These are phyloP conservation scores for Eledone cirrhosa DNA, from an alignment of 2,888 invertebrate genomes.

Conservation along the genomic window DNA sequence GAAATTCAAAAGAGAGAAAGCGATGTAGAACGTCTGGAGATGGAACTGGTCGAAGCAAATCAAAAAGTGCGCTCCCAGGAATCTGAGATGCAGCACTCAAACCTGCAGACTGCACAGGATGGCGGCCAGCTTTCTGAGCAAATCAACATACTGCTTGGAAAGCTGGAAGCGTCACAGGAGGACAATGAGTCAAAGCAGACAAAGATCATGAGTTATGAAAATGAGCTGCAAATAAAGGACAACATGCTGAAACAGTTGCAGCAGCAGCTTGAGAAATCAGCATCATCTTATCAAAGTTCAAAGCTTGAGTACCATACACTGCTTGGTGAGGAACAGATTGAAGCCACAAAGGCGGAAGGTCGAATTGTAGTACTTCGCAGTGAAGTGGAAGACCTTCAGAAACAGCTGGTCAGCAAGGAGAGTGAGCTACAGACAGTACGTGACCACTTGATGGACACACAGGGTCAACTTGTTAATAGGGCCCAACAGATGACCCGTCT, in stretches of 20 bases:
- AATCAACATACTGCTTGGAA: background rate
- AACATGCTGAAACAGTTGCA: background rate
- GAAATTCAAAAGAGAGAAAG: conserved; percentile 40
- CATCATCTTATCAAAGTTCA: background rate
- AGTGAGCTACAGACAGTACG: conserved; percentile 38
- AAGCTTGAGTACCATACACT: conserved; percentile 32
- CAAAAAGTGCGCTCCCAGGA: conserved; percentile 3
- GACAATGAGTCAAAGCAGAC: background rate
- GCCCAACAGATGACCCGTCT: conserved; percentile 29
- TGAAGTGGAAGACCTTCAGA: conserved; percentile 31
- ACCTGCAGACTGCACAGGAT: conserved; percentile 12
- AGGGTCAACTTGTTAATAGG: conserved; percentile 5
- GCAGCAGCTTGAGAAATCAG: background rate
- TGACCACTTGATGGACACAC: conserved; percentile 33
- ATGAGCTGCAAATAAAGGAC: conserved; percentile 1
- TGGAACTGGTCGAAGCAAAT: conserved; percentile 33
- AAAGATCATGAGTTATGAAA: background rate
- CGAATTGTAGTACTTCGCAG: conserved; percentile 14
- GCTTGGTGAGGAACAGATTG: conserved; percentile 33
- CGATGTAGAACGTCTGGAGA: conserved; percentile 37
- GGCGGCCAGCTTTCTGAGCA: conserved; percentile 18
- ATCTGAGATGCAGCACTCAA: background rate
- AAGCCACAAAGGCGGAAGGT: conserved; percentile 27
- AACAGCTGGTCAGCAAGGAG: conserved; percentile 39
- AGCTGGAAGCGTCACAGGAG: background rate